Evolutionary conservation across 92 coral and sea anemone species (phyloP), one percentile per base, ranked within the genome.

Genomic region (Zoanthus solanderi): DNA sequence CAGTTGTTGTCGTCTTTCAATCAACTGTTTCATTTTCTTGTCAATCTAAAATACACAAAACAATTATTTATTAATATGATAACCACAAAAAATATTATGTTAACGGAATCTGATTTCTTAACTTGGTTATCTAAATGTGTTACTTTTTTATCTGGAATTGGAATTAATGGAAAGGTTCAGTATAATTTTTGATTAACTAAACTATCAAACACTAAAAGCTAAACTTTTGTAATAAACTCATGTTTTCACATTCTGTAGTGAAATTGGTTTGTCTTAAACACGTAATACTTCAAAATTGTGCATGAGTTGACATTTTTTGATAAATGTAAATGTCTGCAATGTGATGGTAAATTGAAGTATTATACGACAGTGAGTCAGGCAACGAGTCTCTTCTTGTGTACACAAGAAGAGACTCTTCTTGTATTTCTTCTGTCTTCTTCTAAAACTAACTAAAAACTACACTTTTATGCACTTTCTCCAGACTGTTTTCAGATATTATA

Each of bases 41-140:
- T 72, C 76, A 72, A 72, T 72, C 76, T 72, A 44, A 72, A 72
- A 72, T 60, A 60, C 67, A 60, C 67, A 60, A 60, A 60, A 60
- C 67, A 60, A 6, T 60, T 60, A 60, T 60, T 60, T 60, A 60
- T 0, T 2, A 60, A 60, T 17, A 60, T 60, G 67, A 60, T 60
- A 60, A 60, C 67, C 67, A 8, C 67, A 60, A 60, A 60, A 60
- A 5, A 60, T 60, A 60, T 8, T 60, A 60, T 60, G 67, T 60
- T 60, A 60, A 2, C 67, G 67, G 67, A 60, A 60, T 60, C 67
- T 60, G 15, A 60, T 60, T 60, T 13, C 67, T 60, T 60, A 60
- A 60, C 67, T 60, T 60, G 67, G 67, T 60, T 60, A 60, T 60
- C 67, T 0, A 8, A 60, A 13, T 60, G 5, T 8, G 67, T 2